Percentiles rank a stretch among this genome's conserved stretches.
These are phyloP conservation scores for Psilopogon haemacephalus DNA, from an alignment of 2,113 vertebrate species.

Conservation along the genomic window DNA sequence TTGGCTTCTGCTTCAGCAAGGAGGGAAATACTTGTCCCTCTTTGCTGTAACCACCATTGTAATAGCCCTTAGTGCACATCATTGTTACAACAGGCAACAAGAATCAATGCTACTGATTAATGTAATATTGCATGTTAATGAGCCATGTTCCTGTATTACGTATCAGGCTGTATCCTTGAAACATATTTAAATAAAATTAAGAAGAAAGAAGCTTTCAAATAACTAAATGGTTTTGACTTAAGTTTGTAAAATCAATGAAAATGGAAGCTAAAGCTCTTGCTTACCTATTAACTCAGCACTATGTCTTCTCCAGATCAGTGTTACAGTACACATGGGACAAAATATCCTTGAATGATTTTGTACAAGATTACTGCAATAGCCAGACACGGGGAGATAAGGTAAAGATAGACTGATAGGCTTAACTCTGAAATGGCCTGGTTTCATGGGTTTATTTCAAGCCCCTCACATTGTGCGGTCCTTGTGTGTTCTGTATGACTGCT, in stretches of 20 bases:
- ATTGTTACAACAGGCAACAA: not conserved
- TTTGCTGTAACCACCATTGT: not conserved
- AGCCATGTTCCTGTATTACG: not conserved
- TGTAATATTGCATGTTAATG: constrained; percentile 19
- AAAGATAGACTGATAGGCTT: constrained; percentile 32
- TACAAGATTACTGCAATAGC: constrained; percentile 22
- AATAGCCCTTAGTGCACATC: not conserved
- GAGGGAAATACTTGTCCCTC: not conserved
- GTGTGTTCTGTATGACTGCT: not conserved
- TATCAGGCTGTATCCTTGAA: constrained; percentile 18
- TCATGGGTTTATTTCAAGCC: not conserved
- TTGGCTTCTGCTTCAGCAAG: not conserved
- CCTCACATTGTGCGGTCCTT: not conserved
- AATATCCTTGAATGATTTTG: constrained; percentile 64
- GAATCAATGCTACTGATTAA: not conserved
- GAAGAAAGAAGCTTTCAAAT: constrained; percentile 31
- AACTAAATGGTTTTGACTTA: constrained; percentile 41
- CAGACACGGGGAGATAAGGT: constrained; percentile 36
- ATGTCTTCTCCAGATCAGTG: constrained; percentile 31
- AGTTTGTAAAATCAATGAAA: constrained; percentile 61
- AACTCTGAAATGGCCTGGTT: constrained; percentile 12
- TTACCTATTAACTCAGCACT: constrained; percentile 47
- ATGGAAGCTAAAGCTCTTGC: constrained; percentile 33
- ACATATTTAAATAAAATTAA: constrained; percentile 35
- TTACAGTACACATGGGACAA: constrained; percentile 44